Base-by-base conservation (phyloP, 2,888 invertebrate genomes). In the Acholoe squamosa region DNA sequence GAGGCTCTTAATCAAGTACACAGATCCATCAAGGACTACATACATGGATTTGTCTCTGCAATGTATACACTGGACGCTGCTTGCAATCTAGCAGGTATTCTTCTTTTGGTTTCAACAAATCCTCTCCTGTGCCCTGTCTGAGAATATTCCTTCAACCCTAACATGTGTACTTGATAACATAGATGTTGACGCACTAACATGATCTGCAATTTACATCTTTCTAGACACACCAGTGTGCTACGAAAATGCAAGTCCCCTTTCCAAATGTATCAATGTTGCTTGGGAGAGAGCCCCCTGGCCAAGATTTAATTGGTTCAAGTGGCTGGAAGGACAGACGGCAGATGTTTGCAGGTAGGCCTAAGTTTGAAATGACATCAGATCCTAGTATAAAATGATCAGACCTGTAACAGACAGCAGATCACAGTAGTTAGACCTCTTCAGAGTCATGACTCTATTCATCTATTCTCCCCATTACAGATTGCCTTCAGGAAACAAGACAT, bases 301-400 rank as follows among this genome's bases (percentile, higher is more conserved):
- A 67, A 67, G n/a, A n/a, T 67, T 67, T n/a, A n/a, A 67, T n/a
- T 67, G 67, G 67, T n/a, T 67, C n/a, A n/a, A 67, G n/a, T 67
- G 67, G 67, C 67, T 67, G 12, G 14, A 67, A 19, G 14, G 16
- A 67, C 7, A 67, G 67, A 67, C 67, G 7, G n/a, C 14, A 25
- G 67, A 67, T 25, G n/a, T 67, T 16, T 67, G 67, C 67, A 67
- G 67, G 67, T 67, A 14, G 54, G 10, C 54, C 54, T 19, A 54
- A 54, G 19, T 19, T 54, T 54, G n/a, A n/a, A n/a, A n/a, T n/a
- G n/a, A n/a, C n/a, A n/a, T 54, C 54, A 54, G 19, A 14, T 54
- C 54, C 19, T 10, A 54, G 19, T 54, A 54, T 54, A 54, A 54
- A 14, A 14, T 54, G 12, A 54, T 19, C 54, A 10, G 10, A 54